Evolutionary conservation across 1,140 invertebrate genomes (phyloP), one percentile per base, ranked within the genome.

Genomic region (Drosophila kanapiae): DNA sequence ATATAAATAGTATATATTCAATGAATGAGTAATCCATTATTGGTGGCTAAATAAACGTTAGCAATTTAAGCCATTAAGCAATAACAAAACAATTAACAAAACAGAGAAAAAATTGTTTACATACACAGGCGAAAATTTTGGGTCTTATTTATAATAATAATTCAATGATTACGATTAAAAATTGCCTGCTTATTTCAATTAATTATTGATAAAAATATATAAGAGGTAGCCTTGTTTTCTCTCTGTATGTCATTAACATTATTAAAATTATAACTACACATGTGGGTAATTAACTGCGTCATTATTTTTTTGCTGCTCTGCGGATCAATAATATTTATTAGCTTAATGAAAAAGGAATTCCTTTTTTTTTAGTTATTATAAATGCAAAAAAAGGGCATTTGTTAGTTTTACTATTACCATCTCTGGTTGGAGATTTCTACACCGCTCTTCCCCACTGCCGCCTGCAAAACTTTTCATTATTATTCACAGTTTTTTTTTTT

Each of bases 391-490:
- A 31, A 72, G 69, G 18, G 69, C 67, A 72, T 72, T 72, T 47
- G 18, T 9, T 37, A 31, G 63, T 70, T 68, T 5, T n/a, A 33
- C 23, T 38, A 38, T n/a, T 10, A 38, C 18, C 11, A 62, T 40
- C 33, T 48, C 8, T 45, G 38, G 31, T 7, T 14, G 31, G 38
- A 47, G 61, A 42, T 69, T 29, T 13, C 9, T 35, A 56, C 13
- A 11, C 13, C 18, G n/a, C n/a, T n/a, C n/a, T n/a, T 13, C 14
- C 33, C 61, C 62, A 9, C 35, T 40, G 38, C 14, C 38, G 38
- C 6, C 16, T 18, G 14, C 31, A 62, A 3, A 51, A 42, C 67
- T 43, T 70, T 70, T 70, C 62, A 70, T 68, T 70, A 70, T 70
- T 70, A 70, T 70, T 53, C 63, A 53, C 23, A 35, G 35, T 56